Conservation (phyloP, 2,888 invertebrate genomes). For the Athrips mouffetella region DNA sequence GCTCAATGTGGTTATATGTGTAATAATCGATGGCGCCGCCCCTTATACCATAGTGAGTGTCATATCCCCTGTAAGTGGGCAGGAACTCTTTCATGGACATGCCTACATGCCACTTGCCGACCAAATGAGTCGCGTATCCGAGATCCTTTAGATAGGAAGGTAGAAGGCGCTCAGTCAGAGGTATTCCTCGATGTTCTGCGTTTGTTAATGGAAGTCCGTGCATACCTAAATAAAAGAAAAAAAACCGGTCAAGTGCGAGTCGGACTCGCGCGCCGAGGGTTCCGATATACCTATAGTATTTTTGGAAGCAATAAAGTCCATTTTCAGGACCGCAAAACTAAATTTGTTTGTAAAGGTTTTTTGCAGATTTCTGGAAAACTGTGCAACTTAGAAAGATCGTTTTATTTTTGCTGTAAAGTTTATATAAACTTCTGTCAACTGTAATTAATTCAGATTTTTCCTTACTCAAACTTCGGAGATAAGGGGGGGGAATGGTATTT, state of each 20-base stretch:
- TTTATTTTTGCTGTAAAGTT: too few species aligned
- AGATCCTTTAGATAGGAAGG: slow-evolving; percentile 80
- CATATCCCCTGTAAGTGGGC: slow-evolving; percentile 87
- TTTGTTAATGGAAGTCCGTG: slow-evolving; percentile 62
- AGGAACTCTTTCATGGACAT: slow-evolving; percentile 84
- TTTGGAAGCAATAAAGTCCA: too few species aligned
- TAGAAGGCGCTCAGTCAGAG: slow-evolving; percentile 74
- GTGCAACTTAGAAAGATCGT: too few species aligned
- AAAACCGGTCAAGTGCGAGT: background rate
- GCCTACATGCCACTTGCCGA: slow-evolving; percentile 96
- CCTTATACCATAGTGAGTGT: slow-evolving; percentile 88
- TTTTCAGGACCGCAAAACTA: too few species aligned
- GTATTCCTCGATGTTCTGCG: slow-evolving; percentile 68
- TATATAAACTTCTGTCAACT: too few species aligned
- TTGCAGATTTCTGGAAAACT: too few species aligned
- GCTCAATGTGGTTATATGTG: slow-evolving; percentile 64
- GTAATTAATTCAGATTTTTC: too few species aligned
- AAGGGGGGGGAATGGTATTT: too few species aligned
- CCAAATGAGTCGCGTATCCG: slow-evolving; percentile 88
- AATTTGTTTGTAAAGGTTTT: too few species aligned
- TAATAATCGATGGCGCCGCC: slow-evolving; percentile 88
- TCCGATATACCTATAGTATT: background rate
- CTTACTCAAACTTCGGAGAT: too few species aligned
- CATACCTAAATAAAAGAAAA: slow-evolving; percentile 64
- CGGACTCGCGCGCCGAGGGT: too few species aligned